A percentile compares a stretch with the other conserved stretches of the same genome.
phyloP scores from a whole-genome alignment of 2,797 vertebrate genomes.

The Manis crassicaudata region DNA sequence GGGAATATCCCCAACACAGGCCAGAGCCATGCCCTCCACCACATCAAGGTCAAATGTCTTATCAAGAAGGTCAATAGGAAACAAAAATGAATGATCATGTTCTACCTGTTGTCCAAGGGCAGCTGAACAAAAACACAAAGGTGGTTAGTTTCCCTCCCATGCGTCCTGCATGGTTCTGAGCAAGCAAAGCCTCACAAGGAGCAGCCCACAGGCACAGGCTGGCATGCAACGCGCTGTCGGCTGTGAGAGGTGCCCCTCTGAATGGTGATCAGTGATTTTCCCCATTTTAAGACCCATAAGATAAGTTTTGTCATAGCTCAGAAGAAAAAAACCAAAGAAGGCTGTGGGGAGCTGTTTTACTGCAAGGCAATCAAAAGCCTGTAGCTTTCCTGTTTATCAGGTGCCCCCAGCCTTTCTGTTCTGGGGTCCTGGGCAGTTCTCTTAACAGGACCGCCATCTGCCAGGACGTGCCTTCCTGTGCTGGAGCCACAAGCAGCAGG shows the following conservation, averaged over 20 bases:
- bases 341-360: background rate
- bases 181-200: slow-evolving; percentile 37
- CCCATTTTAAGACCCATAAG: slow-evolving; percentile 35
- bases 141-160: slow-evolving; percentile 53
- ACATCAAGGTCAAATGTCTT: background rate
- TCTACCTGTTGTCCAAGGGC: slow-evolving; percentile 66
- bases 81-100: background rate
- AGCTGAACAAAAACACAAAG: slow-evolving; percentile 57
- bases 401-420: background rate
- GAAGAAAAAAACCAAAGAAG: slow-evolving; percentile 27
- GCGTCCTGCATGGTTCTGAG: background rate
- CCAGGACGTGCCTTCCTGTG: background rate
- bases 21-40: background rate
- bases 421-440: background rate
- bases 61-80: background rate
- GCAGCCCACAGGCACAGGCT: background rate
- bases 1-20: rapidly evolving
- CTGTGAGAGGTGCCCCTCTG: background rate
- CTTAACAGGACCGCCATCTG: background rate
- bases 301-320: slow-evolving; percentile 4
- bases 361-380: background rate
- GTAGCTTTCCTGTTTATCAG: background rate
- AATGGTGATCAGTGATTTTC: background rate
- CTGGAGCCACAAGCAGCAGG: background rate
- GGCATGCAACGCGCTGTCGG: background rate